phyloP scores from a whole-genome alignment of 1,140 invertebrate species.

The Archivesica marissinica region DNA sequence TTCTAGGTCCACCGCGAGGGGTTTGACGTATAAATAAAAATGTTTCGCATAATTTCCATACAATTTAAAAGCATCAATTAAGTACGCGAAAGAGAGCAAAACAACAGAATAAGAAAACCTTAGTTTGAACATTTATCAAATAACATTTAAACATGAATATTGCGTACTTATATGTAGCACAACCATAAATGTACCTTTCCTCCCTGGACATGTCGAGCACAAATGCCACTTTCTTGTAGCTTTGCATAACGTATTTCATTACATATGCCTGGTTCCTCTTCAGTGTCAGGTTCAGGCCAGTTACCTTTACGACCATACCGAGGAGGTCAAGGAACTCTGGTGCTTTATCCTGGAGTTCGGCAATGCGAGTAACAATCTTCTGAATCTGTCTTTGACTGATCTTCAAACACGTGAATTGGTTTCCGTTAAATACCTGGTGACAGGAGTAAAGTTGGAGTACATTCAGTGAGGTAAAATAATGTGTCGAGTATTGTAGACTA shows the following conservation, averaged over 20 bases:
- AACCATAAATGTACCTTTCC: constrained; percentile 77
- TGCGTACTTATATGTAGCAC: not conserved
- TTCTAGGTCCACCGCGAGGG: too few species aligned
- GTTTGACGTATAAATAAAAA: too few species aligned
- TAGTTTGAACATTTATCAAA: too few species aligned
- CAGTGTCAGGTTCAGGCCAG: constrained; percentile 81
- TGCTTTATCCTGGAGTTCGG: constrained; percentile 79
- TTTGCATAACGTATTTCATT: constrained; percentile 85
- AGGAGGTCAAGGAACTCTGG: constrained; percentile 83
- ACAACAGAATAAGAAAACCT: too few species aligned
- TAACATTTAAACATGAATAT: not conserved
- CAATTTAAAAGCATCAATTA: too few species aligned
- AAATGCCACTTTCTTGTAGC: constrained; percentile 82
- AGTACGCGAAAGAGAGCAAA: too few species aligned
- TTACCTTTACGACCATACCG: constrained; percentile 82
- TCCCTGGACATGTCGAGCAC: constrained; percentile 79
- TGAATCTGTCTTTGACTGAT: constrained; percentile 82
- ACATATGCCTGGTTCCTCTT: constrained; percentile 83
- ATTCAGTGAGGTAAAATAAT: not conserved
- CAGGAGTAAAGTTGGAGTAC: not conserved
- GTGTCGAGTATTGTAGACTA: not conserved
- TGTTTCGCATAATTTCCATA: too few species aligned
- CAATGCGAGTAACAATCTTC: constrained; percentile 81
- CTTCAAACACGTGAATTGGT: constrained; percentile 83
- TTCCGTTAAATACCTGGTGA: constrained; percentile 82